phyloP scores from a whole-genome alignment of 1,140 invertebrate genomes.

The Drosophila erecta region DNA sequence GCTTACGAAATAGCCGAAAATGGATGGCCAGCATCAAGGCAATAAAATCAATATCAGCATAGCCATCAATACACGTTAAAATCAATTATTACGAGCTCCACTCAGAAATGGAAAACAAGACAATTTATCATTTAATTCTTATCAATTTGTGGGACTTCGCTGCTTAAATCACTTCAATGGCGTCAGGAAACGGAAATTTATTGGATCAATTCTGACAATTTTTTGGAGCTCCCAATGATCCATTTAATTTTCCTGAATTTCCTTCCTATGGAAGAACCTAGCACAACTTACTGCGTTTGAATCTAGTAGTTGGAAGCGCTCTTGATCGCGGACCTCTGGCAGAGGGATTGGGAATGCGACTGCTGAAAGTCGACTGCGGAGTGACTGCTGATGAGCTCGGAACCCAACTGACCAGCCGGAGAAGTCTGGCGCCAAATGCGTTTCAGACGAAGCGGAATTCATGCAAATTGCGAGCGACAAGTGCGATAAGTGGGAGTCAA shows the following conservation, averaged over 20 bases:
- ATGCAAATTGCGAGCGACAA: constrained; percentile 53
- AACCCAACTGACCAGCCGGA: constrained; percentile 34
- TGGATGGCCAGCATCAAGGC: not conserved
- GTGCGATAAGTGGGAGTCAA: constrained; percentile 74
- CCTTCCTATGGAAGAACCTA: too few species aligned
- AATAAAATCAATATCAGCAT: constrained; percentile 7
- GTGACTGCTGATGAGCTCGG: constrained; percentile 29
- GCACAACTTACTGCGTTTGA: constrained; percentile 10
- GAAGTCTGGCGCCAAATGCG: constrained; percentile 52
- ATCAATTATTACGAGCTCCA: constrained; percentile 7
- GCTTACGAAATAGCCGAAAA: constrained; percentile 4
- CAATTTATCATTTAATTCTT: constrained; percentile 11
- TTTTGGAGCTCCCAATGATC: not conserved
- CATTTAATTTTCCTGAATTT: too few species aligned
- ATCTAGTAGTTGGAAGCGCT: not conserved
- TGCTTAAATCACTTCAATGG: constrained; percentile 3
- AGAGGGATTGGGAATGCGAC: constrained; percentile 9
- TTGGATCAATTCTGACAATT: not conserved
- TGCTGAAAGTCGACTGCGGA: constrained; percentile 7
- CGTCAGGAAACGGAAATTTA: not conserved
- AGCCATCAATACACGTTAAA: not conserved
- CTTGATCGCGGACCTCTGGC: not conserved
- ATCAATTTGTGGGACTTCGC: not conserved
- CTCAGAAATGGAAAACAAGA: constrained; percentile 8
- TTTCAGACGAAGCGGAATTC: constrained; percentile 51